Evolutionary conservation across 2,797 vertebrate species (phyloP).

Genomic region (Chanos chanos): DNA sequence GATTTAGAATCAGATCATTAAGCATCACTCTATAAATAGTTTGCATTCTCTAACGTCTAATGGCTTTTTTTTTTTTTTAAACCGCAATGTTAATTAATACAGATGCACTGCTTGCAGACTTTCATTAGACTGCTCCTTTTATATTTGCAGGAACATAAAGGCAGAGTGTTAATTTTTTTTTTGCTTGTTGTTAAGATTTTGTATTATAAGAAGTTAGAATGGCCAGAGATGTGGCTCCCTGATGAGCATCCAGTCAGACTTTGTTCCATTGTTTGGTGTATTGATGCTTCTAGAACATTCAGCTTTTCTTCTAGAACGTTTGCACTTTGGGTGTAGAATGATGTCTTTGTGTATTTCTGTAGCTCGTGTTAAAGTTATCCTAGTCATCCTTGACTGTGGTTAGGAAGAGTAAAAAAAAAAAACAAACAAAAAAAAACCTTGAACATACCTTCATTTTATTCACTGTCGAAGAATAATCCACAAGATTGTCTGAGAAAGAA

Average conservation of each 20-base stretch:
- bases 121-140: conserved; percentile 30
- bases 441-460: too few species aligned
- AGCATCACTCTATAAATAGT: conserved; percentile 66
- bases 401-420: too few species aligned
- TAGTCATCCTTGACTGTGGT: too few species aligned
- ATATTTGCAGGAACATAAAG: not conserved
- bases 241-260: too few species aligned
- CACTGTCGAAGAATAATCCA: too few species aligned
- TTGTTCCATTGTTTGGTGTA: too few species aligned
- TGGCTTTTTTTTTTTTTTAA: conserved; percentile 58
- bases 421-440: too few species aligned
- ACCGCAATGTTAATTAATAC: conserved; percentile 61
- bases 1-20: conserved; percentile 71
- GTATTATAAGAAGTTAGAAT: not conserved
- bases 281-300: too few species aligned
- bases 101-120: conserved; percentile 24
- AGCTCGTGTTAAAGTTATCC: not conserved
- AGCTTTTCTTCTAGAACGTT: too few species aligned
- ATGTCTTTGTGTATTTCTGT: not conserved
- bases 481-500: too few species aligned
- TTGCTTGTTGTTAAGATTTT: conserved; percentile 5
- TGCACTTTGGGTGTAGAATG: not conserved
- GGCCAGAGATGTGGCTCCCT: too few species aligned
- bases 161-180: not conserved
- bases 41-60: conserved; percentile 56